Percentiles rank a stretch among this genome's conserved stretches.
phyloP scores from a whole-genome alignment of 2,888 invertebrate species.

The Xestia c-nigrum region DNA sequence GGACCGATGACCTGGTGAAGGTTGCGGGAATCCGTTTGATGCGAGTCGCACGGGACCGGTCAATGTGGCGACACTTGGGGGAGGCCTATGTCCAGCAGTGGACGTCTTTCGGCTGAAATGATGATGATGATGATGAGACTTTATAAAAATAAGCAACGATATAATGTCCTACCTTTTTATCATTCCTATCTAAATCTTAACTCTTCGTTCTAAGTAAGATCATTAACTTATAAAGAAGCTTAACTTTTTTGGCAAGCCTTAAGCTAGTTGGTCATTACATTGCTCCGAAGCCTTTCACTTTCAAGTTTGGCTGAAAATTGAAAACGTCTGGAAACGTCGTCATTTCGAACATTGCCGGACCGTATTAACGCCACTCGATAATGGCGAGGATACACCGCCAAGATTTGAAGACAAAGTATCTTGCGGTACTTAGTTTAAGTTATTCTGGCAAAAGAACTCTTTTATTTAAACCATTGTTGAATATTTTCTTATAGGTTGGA shows the following conservation, averaged over 20 bases:
- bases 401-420: background rate
- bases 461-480: too few relatives aligned
- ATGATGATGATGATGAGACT: too few relatives aligned
- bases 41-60: too few relatives aligned
- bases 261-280: constrained; percentile 29
- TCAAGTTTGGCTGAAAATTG: constrained; percentile 39
- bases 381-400: constrained; percentile 1
- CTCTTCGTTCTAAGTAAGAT: background rate
- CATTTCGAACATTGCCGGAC: constrained; percentile 36
- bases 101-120: too few relatives aligned
- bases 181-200: too few relatives aligned
- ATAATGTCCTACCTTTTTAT: background rate
- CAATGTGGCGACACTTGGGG: too few relatives aligned
- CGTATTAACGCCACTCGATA: constrained; percentile 28
- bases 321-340: constrained; percentile 43
- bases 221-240: constrained; percentile 10
- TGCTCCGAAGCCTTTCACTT: constrained; percentile 37
- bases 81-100: too few relatives aligned
- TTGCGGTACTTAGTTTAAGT: background rate
- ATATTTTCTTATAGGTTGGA: too few relatives aligned
- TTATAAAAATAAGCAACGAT: too few relatives aligned
- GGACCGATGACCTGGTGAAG: too few relatives aligned
- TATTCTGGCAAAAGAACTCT: too few relatives aligned
- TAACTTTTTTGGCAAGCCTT: constrained; percentile 47
- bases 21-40: too few relatives aligned